phyloP scores from a whole-genome alignment of 2,797 vertebrate species.

The Tapera naevia region DNA sequence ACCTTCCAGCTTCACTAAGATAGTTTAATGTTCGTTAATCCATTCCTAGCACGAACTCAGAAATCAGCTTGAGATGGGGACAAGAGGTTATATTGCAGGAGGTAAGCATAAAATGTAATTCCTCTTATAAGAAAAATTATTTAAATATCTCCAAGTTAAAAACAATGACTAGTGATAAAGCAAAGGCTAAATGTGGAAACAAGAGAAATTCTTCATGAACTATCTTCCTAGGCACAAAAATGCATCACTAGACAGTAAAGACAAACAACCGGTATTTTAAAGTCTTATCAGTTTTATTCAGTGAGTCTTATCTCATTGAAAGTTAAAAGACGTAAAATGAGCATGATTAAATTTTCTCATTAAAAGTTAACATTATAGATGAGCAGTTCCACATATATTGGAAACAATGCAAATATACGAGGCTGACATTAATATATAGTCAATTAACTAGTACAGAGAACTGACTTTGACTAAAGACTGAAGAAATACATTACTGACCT shows the following conservation, averaged over 20 bases:
- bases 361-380: background rate
- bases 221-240: background rate
- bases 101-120: background rate
- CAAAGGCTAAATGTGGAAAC: background rate
- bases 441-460: background rate
- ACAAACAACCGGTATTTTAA: background rate
- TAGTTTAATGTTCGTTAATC: conserved; percentile 13
- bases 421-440: background rate
- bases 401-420: background rate
- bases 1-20: background rate
- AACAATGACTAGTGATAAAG: background rate
- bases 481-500: background rate
- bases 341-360: background rate
- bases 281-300: background rate
- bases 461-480: background rate
- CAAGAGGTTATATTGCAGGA: background rate
- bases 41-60: background rate
- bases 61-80: background rate
- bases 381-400: background rate
- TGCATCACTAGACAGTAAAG: background rate
- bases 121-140: background rate
- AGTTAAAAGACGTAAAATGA: background rate
- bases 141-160: background rate
- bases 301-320: background rate
- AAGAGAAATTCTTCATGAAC: background rate